Evolutionary conservation across 2,888 invertebrate genomes (phyloP).

Genomic region (Busseola fusca): DNA sequence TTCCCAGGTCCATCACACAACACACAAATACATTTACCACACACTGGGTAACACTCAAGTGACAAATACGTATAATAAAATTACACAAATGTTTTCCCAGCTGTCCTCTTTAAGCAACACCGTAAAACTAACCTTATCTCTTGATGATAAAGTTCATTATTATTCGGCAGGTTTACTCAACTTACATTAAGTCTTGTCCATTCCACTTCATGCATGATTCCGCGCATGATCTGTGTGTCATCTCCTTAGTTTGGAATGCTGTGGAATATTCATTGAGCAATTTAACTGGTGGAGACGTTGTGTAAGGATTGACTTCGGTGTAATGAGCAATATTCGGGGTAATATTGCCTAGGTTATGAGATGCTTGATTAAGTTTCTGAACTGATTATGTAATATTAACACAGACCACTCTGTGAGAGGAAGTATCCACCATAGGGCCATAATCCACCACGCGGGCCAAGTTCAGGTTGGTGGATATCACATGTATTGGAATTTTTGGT

Average conservation of each 20-base stretch:
- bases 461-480: not conserved
- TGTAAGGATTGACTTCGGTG: slow-evolving; percentile 40
- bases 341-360: not conserved
- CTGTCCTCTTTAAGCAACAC: not conserved
- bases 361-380: slow-evolving; percentile 22
- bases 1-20: slow-evolving; percentile 11
- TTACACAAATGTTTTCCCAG: slow-evolving; percentile 22
- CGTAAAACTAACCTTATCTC: slow-evolving; percentile 1
- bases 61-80: slow-evolving; percentile 45
- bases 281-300: slow-evolving; percentile 51
- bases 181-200: slow-evolving; percentile 52
- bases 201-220: slow-evolving; percentile 64
- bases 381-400: not conserved
- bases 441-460: not conserved
- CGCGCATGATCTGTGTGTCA: slow-evolving; percentile 59
- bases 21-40: slow-evolving; percentile 33
- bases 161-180: slow-evolving; percentile 19
- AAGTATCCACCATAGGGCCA: not conserved
- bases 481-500: not conserved
- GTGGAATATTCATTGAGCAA: slow-evolving; percentile 62
- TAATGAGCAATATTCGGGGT: slow-evolving; percentile 32
- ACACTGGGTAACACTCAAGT: slow-evolving; percentile 27
- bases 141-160: slow-evolving; percentile 2
- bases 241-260: slow-evolving; percentile 52
- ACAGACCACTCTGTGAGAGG: too few relatives aligned